Conservation (phyloP, 2,888 invertebrate species). For the Aethes cnicana region DNA sequence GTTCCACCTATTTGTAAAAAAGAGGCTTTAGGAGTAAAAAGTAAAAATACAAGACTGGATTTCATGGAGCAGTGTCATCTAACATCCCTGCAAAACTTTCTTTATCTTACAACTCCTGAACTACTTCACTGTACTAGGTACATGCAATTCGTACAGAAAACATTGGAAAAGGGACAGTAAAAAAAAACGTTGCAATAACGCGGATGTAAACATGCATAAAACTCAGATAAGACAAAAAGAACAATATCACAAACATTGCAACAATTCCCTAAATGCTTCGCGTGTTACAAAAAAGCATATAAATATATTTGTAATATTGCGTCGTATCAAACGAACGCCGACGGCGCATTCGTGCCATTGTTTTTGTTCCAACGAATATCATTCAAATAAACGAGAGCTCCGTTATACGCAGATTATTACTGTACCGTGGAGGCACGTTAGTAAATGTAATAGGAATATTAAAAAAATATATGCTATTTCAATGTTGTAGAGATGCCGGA, state of each 20-base stretch:
- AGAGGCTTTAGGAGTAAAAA: too few relatives aligned
- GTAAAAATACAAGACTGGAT: too few relatives aligned
- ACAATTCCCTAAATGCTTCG: constrained; percentile 49
- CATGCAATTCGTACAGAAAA: too few relatives aligned
- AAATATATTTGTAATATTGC: constrained; percentile 57
- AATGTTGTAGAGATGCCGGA: too few relatives aligned
- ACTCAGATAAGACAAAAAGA: constrained; percentile 50
- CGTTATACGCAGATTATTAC: constrained; percentile 68
- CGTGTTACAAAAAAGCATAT: constrained; percentile 50
- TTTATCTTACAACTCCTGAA: too few relatives aligned
- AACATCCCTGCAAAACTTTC: too few relatives aligned
- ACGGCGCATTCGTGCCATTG: constrained; percentile 53
- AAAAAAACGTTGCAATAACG: constrained; percentile 15
- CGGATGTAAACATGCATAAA: constrained; percentile 40
- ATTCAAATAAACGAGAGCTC: constrained; percentile 62
- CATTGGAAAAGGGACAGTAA: not conserved
- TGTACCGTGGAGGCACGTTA: constrained; percentile 64
- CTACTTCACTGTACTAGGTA: too few relatives aligned
- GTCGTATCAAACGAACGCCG: constrained; percentile 57
- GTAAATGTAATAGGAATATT: constrained; percentile 46
- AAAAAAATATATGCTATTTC: too few relatives aligned
- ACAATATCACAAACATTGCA: constrained; percentile 47
- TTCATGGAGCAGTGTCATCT: too few relatives aligned
- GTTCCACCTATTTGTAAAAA: too few relatives aligned
- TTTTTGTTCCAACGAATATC: constrained; percentile 69